These are phyloP conservation scores for Anas platyrhynchos DNA, from an alignment of 2,113 vertebrate species.

Conservation along the genomic window DNA sequence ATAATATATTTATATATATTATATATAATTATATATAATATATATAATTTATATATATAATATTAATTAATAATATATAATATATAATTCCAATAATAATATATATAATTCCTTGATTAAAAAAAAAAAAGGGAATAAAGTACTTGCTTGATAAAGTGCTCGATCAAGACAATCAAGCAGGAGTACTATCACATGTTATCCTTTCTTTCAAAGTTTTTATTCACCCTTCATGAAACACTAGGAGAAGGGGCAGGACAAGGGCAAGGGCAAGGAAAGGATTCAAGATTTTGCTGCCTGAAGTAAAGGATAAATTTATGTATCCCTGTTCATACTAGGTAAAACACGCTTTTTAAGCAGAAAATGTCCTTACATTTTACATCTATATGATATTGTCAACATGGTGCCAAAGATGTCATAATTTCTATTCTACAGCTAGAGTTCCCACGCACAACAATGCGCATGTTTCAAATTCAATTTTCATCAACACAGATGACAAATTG, in stretches of 20 bases:
- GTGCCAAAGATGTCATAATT: background rate
- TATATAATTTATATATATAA: too few relatives aligned
- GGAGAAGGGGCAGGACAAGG: too few relatives aligned
- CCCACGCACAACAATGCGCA: background rate
- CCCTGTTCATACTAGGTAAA: background rate
- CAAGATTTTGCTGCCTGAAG: background rate
- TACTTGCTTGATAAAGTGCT: background rate
- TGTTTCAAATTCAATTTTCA: background rate
- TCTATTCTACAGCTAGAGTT: background rate
- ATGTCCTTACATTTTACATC: background rate
- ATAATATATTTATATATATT: too few relatives aligned
- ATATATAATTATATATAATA: too few relatives aligned
- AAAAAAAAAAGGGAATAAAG: too few relatives aligned
- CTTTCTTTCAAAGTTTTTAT: background rate
- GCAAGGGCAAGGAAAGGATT: background rate
- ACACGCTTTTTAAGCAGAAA: background rate
- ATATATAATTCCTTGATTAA: too few relatives aligned
- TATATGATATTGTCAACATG: background rate
- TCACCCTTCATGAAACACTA: background rate
- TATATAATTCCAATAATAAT: too few relatives aligned
- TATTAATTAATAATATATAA: too few relatives aligned
- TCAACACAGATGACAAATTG: conserved; percentile 1
- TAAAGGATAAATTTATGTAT: background rate
- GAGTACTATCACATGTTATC: background rate
- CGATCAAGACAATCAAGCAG: background rate